A percentile compares a stretch with the other conserved stretches of the same genome.
phyloP scores from a whole-genome alignment of 1,140 invertebrate genomes.

The Drosophila willistoni region DNA sequence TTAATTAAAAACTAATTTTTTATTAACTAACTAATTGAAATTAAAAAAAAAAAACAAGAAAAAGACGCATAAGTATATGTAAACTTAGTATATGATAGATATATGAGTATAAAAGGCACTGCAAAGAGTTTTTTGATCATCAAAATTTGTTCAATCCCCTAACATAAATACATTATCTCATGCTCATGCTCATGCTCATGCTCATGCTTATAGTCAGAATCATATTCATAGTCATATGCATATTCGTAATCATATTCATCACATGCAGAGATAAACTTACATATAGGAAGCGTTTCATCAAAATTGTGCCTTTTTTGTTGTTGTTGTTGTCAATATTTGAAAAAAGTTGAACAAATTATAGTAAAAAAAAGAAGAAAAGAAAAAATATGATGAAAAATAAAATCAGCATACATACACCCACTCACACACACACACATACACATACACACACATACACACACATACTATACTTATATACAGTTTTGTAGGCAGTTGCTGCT shows the following conservation, averaged over 20 bases:
- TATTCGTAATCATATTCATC: not conserved
- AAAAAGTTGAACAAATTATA: constrained; percentile 20
- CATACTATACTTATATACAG: not conserved
- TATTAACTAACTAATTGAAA: constrained; percentile 10
- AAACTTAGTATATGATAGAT: constrained; percentile 27
- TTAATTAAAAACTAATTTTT: constrained; percentile 9
- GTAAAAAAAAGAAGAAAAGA: not conserved
- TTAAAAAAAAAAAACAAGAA: not conserved
- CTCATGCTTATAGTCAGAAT: constrained; percentile 13
- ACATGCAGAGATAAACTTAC: constrained; percentile 12
- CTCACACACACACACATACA: not conserved
- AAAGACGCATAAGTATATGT: constrained; percentile 12
- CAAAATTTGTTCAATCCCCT: constrained; percentile 6
- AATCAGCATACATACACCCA: not conserved
- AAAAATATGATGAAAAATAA: not conserved
- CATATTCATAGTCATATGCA: not conserved
- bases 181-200: not conserved
- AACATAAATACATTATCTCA: not conserved
- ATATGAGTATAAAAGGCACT: constrained; percentile 22
- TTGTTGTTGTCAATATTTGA: constrained; percentile 67
- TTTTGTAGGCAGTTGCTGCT: constrained; percentile 4
- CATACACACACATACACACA: not conserved
- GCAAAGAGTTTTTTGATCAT: constrained; percentile 5
- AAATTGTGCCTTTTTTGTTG: constrained; percentile 80
- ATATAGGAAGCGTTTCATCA: constrained; percentile 78